Percentiles rank a stretch among this genome's conserved stretches.
These are phyloP conservation scores for Protonibea diacanthus DNA, from an alignment of 2,797 vertebrate genomes.

Conservation along the genomic window DNA sequence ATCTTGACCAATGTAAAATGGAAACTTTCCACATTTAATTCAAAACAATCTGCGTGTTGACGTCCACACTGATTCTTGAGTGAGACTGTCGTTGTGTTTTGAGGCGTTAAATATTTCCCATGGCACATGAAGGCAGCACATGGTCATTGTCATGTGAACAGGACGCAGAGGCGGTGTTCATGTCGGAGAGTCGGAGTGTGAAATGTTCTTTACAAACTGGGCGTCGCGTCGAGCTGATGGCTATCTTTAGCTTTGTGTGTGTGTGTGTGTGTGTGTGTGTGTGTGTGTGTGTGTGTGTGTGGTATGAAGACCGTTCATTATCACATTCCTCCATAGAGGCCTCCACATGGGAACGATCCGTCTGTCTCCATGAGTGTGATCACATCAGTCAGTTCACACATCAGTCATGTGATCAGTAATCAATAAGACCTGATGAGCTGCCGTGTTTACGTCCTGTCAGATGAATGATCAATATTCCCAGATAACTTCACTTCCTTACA, in stretches of 20 bases:
- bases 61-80: no score
- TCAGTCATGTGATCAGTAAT: slow-evolving; percentile 3
- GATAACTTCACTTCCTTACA: no score
- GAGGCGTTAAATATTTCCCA: slow-evolving; percentile 2
- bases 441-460: no score
- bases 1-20: no score
- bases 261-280: slow-evolving; percentile 27
- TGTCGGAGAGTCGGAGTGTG: not conserved
- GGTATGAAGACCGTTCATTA: slow-evolving; percentile 70
- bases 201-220: slow-evolving; percentile 35
- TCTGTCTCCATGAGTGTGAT: slow-evolving; percentile 3
- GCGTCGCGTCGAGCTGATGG: slow-evolving; percentile 34
- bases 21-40: no score
- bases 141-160: slow-evolving; percentile 30
- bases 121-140: slow-evolving; percentile 10
- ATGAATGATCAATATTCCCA: no score
- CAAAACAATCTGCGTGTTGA: not conserved
- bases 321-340: slow-evolving; percentile 70
- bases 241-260: slow-evolving; percentile 57
- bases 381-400: slow-evolving; percentile 26
- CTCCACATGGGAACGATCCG: slow-evolving; percentile 38
- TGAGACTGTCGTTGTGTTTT: no score
- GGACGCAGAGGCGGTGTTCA: slow-evolving; percentile 14
- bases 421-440: not conserved
- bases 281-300: slow-evolving; percentile 22